Percentiles rank a stretch among this genome's conserved stretches.
Evolutionary conservation across 2,888 invertebrate genomes (phyloP).

Genomic region (Chrysotoxum bicinctum): DNA sequence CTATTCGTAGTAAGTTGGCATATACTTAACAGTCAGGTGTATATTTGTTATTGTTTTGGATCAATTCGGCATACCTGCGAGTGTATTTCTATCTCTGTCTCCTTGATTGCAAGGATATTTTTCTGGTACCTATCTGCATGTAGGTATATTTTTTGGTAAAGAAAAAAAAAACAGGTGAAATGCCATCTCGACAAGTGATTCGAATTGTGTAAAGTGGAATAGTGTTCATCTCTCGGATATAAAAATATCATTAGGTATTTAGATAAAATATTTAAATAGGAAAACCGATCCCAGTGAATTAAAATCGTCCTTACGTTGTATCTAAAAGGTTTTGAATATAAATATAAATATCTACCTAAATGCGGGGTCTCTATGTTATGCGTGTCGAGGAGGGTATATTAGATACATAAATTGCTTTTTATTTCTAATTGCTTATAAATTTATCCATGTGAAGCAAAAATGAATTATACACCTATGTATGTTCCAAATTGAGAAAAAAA

Average conservation of each 20-base stretch:
- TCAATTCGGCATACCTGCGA: constrained; percentile 4
- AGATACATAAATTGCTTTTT: background rate
- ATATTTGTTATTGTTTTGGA: constrained; percentile 23
- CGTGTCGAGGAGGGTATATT: background rate
- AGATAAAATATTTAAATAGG: background rate
- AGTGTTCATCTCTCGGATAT: background rate
- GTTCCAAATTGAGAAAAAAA: background rate
- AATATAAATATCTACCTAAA: background rate
- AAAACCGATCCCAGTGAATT: background rate
- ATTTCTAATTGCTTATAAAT: background rate
- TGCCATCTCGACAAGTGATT: constrained; percentile 27
- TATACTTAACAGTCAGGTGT: constrained; percentile 52
- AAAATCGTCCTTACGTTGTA: background rate
- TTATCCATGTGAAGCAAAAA: background rate
- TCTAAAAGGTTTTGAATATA: background rate
- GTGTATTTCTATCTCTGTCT: constrained; percentile 4
- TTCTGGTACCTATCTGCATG: background rate
- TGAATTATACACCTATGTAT: background rate
- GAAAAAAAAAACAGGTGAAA: constrained; percentile 47
- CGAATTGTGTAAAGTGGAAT: constrained; percentile 4
- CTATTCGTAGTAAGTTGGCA: background rate
- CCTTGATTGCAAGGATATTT: constrained; percentile 37
- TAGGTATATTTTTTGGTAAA: background rate
- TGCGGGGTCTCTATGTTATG: background rate
- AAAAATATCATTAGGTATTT: background rate